Evolutionary conservation across 2,888 invertebrate genomes (phyloP), one percentile per base, ranked within the genome.

Genomic region (Bellardia pandia): DNA sequence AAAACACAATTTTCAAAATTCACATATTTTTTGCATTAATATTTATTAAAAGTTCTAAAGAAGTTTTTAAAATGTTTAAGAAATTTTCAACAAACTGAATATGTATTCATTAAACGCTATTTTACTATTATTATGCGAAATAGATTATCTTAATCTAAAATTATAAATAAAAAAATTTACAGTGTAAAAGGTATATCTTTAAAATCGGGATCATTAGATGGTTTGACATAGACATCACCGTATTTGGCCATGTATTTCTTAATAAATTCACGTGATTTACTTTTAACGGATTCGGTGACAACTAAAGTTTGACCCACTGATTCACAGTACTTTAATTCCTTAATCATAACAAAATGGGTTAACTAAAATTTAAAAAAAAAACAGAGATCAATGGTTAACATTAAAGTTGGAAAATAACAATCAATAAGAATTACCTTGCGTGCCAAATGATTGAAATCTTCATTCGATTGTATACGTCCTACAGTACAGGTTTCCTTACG

Each of bases 221-320:
- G 91, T 68, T 90, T 89, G 14, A 91, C 86, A 86, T 91, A 92
- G 87, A 96, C 95, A 2, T 96, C 95, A 0, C 98, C 98, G 94
- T 98, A 98, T 94, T 98, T 98, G 37, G 96, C 96, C 99, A 99
- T 99, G 94, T 99, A 99, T 92, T 98, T 98, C 91, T 96, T 96
- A 80, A 99, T 98, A 93, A 98, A 99, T 94, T 98, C 99, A 93
- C 97, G 97, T 30, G 99, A 98, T 94, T 99, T 99, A 90, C 97
- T 96, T 90, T 98, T 98, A 8, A 99, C 99, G 83, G 92, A 92
- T 77, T 92, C 92, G 3, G 91, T 92, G n/a, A 92, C 92, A 68
- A 92, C 90, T 56, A 93, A 89, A n/a, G 89, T 90, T 86, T 91
- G 92, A 3, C 92, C 92, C 48, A 92, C 91, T 62, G 96, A 96